phyloP scores from a whole-genome alignment of 1,140 invertebrate species.

The Pseudomyrmex cubaensis region DNA sequence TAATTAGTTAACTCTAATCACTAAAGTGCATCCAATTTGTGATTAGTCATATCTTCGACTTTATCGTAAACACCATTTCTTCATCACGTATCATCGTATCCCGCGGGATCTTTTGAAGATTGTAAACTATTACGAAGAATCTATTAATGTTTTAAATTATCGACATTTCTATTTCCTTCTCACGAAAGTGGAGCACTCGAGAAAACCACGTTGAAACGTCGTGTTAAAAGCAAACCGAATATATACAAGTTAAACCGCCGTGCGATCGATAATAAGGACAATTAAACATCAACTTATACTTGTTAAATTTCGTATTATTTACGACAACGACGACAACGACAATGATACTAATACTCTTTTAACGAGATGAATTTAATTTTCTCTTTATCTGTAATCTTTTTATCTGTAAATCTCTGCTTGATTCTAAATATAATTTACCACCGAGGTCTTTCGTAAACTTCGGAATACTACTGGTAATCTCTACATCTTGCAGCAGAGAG shows the following conservation, averaged over 20 bases:
- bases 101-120: not conserved
- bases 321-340: no score
- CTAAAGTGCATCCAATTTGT: not conserved
- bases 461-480: constrained; percentile 34
- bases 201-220: not conserved
- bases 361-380: constrained; percentile 25
- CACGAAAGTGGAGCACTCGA: not conserved
- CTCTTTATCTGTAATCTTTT: constrained; percentile 24
- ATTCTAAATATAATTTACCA: constrained; percentile 28
- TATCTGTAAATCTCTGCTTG: constrained; percentile 22
- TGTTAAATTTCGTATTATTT: constrained; percentile 4
- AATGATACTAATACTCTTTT: not conserved
- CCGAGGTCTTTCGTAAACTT: constrained; percentile 31
- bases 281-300: not conserved
- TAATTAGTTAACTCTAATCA: not conserved
- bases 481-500: constrained; percentile 14
- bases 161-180: constrained; percentile 43
- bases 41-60: constrained; percentile 14
- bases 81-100: not conserved
- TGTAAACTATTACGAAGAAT: not conserved
- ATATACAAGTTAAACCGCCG: not conserved
- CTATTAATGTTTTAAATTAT: constrained; percentile 4
- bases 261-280: constrained; percentile 7
- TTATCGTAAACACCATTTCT: not conserved
- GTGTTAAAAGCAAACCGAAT: constrained; percentile 15